A percentile compares a stretch with the other conserved stretches of the same genome.
Conservation (phyloP, 2,797 vertebrate genomes). For the Amniataba percoides region DNA sequence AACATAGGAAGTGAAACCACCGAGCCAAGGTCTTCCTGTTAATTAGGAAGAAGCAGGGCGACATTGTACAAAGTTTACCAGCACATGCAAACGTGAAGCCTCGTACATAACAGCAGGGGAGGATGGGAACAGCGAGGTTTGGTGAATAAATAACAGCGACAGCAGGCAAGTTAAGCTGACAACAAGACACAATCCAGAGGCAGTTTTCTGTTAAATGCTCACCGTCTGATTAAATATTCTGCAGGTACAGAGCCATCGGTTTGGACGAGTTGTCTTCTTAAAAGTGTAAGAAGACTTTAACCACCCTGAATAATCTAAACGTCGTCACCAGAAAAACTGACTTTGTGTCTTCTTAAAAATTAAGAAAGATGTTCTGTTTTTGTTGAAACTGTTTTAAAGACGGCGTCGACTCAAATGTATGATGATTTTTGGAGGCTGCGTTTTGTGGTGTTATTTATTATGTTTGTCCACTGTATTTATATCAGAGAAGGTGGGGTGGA, state of each 20-base stretch:
- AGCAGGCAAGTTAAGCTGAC: slow-evolving; percentile 13
- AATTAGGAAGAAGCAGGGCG: slow-evolving; percentile 14
- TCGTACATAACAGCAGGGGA: neutral
- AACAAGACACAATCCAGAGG: slow-evolving; percentile 31
- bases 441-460: neutral
- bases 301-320: neutral
- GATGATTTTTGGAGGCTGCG: neutral
- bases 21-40: slow-evolving; percentile 35
- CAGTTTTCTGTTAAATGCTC: slow-evolving; percentile 24
- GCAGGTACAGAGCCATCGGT: neutral
- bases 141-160: slow-evolving; percentile 22
- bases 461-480: neutral
- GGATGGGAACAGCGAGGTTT: neutral
- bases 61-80: slow-evolving; percentile 11
- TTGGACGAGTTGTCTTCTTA: neutral
- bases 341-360: too few species aligned
- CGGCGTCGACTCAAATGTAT: neutral
- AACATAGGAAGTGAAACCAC: slow-evolving; percentile 45
- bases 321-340: neutral
- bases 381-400: too few species aligned
- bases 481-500: neutral
- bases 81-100: slow-evolving; percentile 20
- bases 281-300: neutral
- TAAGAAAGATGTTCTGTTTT: neutral
- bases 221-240: slow-evolving; percentile 35